Percentiles rank a stretch among this genome's conserved stretches.
These are phyloP conservation scores for Yoshiicerus persimilis DNA, from an alignment of 1,140 invertebrate species.

Conservation along the genomic window DNA sequence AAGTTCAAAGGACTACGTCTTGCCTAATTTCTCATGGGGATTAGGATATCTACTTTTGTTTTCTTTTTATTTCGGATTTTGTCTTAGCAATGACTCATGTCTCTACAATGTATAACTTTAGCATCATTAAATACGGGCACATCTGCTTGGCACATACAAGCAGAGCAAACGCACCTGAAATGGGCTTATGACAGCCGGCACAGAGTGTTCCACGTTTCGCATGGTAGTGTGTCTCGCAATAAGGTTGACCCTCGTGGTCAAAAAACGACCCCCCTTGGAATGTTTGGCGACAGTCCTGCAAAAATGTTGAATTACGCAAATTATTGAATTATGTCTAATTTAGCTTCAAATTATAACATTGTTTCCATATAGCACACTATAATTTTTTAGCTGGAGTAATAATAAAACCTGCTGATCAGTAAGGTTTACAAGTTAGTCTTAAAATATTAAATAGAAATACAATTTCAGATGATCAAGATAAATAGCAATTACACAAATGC, in stretches of 20 bases:
- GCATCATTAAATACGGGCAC: background rate
- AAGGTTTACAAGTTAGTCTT: no score
- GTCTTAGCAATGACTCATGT: background rate
- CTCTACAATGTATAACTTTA: background rate
- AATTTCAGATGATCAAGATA: no score
- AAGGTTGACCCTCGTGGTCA: conserved; percentile 93
- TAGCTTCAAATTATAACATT: no score
- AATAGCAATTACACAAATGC: no score
- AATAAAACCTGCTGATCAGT: no score
- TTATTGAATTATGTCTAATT: no score
- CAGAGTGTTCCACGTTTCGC: conserved; percentile 93
- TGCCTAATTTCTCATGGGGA: background rate
- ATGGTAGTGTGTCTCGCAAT: conserved; percentile 98
- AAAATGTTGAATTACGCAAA: no score
- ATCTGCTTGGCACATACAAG: background rate
- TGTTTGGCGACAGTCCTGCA: conserved; percentile 85
- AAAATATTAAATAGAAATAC: no score
- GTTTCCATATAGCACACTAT: no score
- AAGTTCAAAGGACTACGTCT: background rate
- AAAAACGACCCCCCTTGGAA: conserved; percentile 93
- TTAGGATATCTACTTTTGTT: background rate
- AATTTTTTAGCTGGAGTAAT: no score
- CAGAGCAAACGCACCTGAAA: conserved; percentile 65
- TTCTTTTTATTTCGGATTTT: background rate
- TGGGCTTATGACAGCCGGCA: conserved; percentile 95